Conservation (phyloP, 1,140 invertebrate genomes). For the Aphelinus atriplicis region DNA sequence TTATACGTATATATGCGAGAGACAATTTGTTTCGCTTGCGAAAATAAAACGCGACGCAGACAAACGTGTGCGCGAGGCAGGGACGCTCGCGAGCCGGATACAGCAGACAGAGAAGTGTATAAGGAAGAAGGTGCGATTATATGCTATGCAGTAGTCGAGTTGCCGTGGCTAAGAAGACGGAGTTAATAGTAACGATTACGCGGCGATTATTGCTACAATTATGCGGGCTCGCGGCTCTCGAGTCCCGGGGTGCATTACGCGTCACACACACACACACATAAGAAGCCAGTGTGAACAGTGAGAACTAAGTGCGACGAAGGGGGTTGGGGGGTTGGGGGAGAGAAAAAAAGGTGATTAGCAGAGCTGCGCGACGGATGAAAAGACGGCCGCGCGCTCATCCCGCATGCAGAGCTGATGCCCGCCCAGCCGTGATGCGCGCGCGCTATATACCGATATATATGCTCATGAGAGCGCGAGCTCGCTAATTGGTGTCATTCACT, state of each 20-base stretch:
- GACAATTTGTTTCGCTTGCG: too few relatives aligned
- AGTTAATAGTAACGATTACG: conserved; percentile 27
- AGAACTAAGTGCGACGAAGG: not conserved
- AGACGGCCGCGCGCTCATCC: conserved; percentile 16
- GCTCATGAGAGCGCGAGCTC: conserved; percentile 42
- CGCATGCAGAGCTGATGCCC: not conserved
- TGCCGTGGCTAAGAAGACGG: not conserved
- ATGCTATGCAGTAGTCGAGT: too few relatives aligned
- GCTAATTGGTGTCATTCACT: conserved; percentile 63
- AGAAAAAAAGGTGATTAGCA: conserved; percentile 38
- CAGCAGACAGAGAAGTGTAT: not conserved
- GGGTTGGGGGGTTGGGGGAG: not conserved
- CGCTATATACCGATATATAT: not conserved
- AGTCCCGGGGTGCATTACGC: not conserved
- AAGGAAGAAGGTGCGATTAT: not conserved
- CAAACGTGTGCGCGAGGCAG: not conserved
- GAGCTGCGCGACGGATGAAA: conserved; percentile 14
- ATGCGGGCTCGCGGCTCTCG: not conserved
- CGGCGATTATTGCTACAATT: conserved; percentile 24
- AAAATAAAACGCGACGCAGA: not conserved
- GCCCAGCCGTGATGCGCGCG: not conserved
- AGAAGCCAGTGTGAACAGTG: not conserved
- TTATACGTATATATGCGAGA: too few relatives aligned
- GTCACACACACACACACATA: not conserved
- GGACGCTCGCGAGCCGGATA: too few relatives aligned